A percentile compares a stretch with the other conserved stretches of the same genome.
Conservation (phyloP, 1,140 invertebrate genomes). For the Ectropis grisescens region DNA sequence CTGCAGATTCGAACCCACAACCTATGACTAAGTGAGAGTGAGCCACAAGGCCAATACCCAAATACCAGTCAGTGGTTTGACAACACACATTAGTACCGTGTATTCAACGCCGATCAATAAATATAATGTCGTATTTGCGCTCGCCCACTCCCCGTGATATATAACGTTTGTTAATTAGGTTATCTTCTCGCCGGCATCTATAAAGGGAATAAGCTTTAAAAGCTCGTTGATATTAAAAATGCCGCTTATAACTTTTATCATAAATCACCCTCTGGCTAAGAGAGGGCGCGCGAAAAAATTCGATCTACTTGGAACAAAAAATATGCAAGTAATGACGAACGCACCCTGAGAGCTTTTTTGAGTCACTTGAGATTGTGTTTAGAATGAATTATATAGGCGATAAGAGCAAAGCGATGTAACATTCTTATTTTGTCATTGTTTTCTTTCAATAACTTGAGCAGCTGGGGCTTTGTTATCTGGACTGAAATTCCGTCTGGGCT, state of each 20-base stretch:
- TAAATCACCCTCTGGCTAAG: slow-evolving; percentile 59
- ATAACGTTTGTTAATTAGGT: slow-evolving; percentile 68
- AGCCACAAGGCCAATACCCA: too few species aligned
- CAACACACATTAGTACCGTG: too few species aligned
- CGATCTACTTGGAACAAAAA: slow-evolving; percentile 56
- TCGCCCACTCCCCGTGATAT: slow-evolving; percentile 46
- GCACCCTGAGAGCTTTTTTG: slow-evolving; percentile 61
- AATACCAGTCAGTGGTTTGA: too few species aligned
- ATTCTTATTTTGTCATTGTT: too few species aligned
- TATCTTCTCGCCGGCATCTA: slow-evolving; percentile 59
- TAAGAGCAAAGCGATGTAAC: slow-evolving; percentile 31
- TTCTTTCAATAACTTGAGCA: too few species aligned
- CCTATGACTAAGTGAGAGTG: too few species aligned
- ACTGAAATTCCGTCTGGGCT: too few species aligned
- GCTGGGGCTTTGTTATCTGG: too few species aligned
- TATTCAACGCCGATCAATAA: too few species aligned
- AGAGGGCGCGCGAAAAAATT: slow-evolving; percentile 49
- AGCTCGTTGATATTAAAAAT: slow-evolving; percentile 66
- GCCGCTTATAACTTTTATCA: slow-evolving; percentile 62
- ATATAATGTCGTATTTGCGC: slow-evolving; percentile 53
- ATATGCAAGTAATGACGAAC: slow-evolving; percentile 66
- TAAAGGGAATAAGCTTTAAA: slow-evolving; percentile 51
- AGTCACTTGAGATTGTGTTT: slow-evolving; percentile 40
- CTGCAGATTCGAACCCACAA: too few species aligned
- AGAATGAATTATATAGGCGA: slow-evolving; percentile 53